Base-by-base conservation (phyloP, 2,113 vertebrate species). In the Sclerurus mexicanus region DNA sequence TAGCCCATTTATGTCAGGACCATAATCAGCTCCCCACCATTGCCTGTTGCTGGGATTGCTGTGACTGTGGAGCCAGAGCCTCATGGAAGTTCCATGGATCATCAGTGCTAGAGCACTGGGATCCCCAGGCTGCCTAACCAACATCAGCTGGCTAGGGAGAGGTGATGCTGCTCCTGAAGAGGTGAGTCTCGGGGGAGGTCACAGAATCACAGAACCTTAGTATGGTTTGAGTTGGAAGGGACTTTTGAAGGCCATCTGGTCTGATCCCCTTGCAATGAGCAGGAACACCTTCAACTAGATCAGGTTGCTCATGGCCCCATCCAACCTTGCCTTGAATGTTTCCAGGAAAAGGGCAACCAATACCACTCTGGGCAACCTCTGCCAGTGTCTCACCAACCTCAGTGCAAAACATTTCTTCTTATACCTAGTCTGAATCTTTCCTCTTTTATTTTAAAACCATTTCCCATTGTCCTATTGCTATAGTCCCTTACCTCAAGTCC, bases 1-100 rank as follows among this genome's bases (percentile, higher is more conserved):
- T 9, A 56, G 12, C n/a, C 11, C 0, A 0, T 23, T 44, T 23
- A 27, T 58, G 9, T 25, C 28, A 28, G 69, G 6, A 39, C 9
- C 40, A 33, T 14, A 42, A 49, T 12, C 46, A 56, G 60, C 10
- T 67, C 56, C 11, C 22, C 25, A 13, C 9, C 2, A 1, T n/a
- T 31, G 30, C 6, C 20, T 11, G 1, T 15, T 58, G 16, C 37
- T 74, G 40, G 21, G 12, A 2, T 23, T 73, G 35, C 25, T 67
- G 67, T 40, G 72, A 8, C 14, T 30, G 28, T 58, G 58, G 63
- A 59, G 53, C 9, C 31, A 66, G 8, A 74, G 20, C 22, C 64
- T 53, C 1, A 0, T 2, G 10, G 17, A 0, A 1, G 6, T 5
- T 9, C 18, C 2, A 3, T 12, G 23, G 25, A 25, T 55, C 14